Percentiles rank a stretch among this genome's conserved stretches.
Conservation (phyloP, 2,113 vertebrate genomes). For the Acrocephalus arundinaceus region DNA sequence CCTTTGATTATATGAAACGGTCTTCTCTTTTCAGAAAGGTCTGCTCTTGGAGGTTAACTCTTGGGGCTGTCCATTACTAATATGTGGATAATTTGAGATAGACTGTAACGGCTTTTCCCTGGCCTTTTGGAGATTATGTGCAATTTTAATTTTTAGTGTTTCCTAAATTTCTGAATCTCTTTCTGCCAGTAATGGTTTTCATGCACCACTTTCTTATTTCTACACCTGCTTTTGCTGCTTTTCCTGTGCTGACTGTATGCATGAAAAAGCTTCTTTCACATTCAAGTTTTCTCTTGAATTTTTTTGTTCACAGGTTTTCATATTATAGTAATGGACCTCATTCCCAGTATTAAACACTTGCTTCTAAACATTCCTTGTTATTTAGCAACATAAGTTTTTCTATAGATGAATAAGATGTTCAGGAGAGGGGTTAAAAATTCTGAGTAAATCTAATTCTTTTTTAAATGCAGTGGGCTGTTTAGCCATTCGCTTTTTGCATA, state of each 20-base stretch:
- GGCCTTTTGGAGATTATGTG: background rate
- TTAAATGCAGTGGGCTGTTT: background rate
- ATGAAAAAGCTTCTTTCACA: constrained; percentile 17
- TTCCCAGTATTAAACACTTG: background rate
- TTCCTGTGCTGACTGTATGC: constrained; percentile 12
- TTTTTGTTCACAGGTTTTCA: background rate
- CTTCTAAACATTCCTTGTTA: background rate
- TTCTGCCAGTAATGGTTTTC: background rate
- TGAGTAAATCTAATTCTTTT: background rate
- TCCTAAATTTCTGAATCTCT: background rate
- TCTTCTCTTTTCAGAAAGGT: constrained; percentile 19
- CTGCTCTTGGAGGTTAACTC: background rate
- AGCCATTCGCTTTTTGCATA: background rate
- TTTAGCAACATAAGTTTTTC: background rate
- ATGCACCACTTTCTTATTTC: background rate
- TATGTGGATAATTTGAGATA: background rate
- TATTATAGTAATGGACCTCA: background rate
- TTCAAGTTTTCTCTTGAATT: background rate
- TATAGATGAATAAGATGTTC: background rate
- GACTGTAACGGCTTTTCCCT: background rate
- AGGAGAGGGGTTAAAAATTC: background rate
- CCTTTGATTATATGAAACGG: background rate
- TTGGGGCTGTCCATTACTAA: background rate
- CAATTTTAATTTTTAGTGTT: background rate
- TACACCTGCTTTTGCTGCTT: background rate